Conservation (phyloP, 2,797 vertebrate genomes). For the Enteromius anoplus region DNA sequence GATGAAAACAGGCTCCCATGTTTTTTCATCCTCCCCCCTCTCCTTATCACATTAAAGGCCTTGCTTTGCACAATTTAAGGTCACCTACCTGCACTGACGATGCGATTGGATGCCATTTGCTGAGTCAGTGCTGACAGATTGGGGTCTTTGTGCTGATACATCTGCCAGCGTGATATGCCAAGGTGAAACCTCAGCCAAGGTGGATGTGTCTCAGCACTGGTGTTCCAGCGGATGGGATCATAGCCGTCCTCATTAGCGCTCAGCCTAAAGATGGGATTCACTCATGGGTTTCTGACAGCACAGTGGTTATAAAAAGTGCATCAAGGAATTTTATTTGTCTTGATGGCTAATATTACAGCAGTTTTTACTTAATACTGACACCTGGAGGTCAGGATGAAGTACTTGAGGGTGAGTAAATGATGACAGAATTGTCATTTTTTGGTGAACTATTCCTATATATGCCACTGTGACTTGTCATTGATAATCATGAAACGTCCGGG, state of each 20-base stretch:
- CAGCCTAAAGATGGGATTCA: slow-evolving; percentile 65
- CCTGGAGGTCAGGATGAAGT: neutral
- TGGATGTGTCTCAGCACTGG: slow-evolving; percentile 70
- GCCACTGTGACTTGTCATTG: neutral
- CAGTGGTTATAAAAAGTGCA: neutral
- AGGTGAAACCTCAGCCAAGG: slow-evolving; percentile 81
- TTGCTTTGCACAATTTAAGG: slow-evolving; percentile 28
- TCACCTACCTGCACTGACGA: slow-evolving; percentile 77
- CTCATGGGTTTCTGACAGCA: neutral
- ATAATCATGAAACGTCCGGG: neutral
- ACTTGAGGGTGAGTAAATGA: no score
- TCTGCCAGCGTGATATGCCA: slow-evolving; percentile 81
- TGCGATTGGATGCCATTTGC: slow-evolving; percentile 75
- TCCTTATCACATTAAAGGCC: neutral
- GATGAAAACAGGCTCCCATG: neutral
- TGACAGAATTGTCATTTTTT: no score
- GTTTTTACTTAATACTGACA: neutral
- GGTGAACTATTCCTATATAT: no score
- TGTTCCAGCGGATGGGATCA: slow-evolving; percentile 67
- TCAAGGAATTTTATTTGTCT: neutral
- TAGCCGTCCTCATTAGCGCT: slow-evolving; percentile 66
- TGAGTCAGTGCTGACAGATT: slow-evolving; percentile 65
- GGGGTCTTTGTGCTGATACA: slow-evolving; percentile 78
- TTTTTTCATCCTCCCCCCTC: neutral
- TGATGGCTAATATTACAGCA: neutral